phyloP scores from a whole-genome alignment of 2,888 invertebrate genomes.

The Pimpla rufipes region DNA sequence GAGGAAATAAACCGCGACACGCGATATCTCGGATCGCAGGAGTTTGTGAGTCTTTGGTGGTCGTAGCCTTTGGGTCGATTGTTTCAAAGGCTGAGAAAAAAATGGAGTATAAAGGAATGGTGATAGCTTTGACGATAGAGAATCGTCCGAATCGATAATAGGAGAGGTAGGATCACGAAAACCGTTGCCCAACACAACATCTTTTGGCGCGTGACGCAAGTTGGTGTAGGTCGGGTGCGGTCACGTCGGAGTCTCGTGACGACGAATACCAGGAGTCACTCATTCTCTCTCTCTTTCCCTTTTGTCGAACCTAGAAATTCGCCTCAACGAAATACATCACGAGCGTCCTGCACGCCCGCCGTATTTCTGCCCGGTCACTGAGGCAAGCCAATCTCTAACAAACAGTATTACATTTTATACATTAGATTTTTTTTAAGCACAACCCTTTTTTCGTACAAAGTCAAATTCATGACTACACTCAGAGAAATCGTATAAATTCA shows the following conservation, averaged over 20 bases:
- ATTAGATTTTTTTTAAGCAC: too few relatives aligned
- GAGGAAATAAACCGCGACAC: background rate
- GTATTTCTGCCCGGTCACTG: constrained; percentile 41
- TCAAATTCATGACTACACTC: too few relatives aligned
- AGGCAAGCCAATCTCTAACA: background rate
- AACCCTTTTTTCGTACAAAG: too few relatives aligned
- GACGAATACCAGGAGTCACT: constrained; percentile 1
- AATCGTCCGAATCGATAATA: constrained; percentile 21
- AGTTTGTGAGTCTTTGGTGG: too few relatives aligned
- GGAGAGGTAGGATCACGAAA: background rate
- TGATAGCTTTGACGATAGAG: background rate
- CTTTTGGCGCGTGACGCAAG: constrained; percentile 55
- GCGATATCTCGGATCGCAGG: background rate
- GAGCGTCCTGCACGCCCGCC: constrained; percentile 40
- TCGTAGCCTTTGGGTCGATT: too few relatives aligned
- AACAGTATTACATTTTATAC: background rate
- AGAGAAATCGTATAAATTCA: too few relatives aligned
- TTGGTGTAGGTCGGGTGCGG: constrained; percentile 58
- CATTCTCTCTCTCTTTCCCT: constrained; percentile 44
- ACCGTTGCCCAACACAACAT: background rate
- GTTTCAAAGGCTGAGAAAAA: too few relatives aligned
- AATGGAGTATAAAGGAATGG: too few relatives aligned
- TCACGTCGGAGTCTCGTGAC: constrained; percentile 47
- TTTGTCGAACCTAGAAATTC: constrained; percentile 23
- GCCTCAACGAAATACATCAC: constrained; percentile 43